Evolutionary conservation across 2,888 invertebrate genomes (phyloP).

Genomic region (Ecdyonurus torrentis): DNA sequence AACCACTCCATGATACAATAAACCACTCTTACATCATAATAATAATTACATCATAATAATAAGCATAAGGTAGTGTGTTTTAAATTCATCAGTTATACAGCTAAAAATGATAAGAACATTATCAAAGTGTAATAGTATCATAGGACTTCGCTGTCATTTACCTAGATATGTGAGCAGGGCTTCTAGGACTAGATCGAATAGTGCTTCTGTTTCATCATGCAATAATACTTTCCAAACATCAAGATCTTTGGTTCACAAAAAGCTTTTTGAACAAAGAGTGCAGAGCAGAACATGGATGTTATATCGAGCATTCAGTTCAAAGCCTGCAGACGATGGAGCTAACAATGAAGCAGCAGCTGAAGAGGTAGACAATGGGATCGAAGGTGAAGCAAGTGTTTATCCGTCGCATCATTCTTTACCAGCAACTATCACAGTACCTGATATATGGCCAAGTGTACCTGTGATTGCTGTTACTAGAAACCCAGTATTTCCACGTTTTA

Average conservation of each 20-base stretch:
- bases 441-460: conserved; percentile 92
- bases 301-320: neutral
- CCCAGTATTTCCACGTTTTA: conserved; percentile 95
- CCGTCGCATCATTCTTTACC: conserved; percentile 32
- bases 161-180: neutral
- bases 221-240: neutral
- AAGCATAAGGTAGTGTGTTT: too few relatives aligned
- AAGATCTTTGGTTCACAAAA: neutral
- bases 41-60: too few relatives aligned
- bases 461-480: conserved; percentile 86
- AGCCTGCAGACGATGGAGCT: neutral
- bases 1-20: too few relatives aligned
- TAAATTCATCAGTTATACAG: too few relatives aligned
- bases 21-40: too few relatives aligned
- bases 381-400: neutral
- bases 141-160: neutral
- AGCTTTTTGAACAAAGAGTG: neutral
- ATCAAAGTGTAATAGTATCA: neutral
- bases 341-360: neutral
- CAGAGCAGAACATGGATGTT: neutral
- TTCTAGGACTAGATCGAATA: neutral
- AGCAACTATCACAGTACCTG: conserved; percentile 84
- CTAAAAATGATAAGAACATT: too few relatives aligned
- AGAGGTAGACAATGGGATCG: neutral
- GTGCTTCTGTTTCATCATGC: neutral